A percentile compares a stretch with the other conserved stretches of the same genome.
phyloP scores from a whole-genome alignment of 2,888 invertebrate genomes.

The Pimpla rufipes region DNA sequence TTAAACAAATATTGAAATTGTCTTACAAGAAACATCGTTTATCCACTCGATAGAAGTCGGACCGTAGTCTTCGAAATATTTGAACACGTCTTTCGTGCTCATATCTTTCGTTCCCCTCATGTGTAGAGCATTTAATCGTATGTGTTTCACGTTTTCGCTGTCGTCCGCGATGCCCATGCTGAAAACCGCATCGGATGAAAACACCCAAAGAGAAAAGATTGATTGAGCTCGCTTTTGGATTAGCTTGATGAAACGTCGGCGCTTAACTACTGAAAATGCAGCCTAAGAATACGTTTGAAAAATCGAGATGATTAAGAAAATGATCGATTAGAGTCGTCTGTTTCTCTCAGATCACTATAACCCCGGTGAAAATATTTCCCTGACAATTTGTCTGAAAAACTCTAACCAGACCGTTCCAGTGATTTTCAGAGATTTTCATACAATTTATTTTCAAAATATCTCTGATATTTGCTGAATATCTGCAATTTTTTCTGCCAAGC shows the following conservation, averaged over 20 bases:
- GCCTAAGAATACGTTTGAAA: no score
- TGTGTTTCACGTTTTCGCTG: constrained; percentile 87
- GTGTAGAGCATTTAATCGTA: constrained; percentile 91
- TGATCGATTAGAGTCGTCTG: no score
- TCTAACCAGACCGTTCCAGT: no score
- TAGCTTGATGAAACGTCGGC: background rate
- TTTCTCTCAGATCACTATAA: no score
- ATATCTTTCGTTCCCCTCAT: constrained; percentile 91
- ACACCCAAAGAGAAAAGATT: background rate
- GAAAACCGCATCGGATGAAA: constrained; percentile 66
- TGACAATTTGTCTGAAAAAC: no score
- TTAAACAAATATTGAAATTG: constrained; percentile 19
- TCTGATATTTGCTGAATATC: no score
- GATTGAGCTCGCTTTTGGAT: background rate
- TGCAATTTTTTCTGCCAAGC: no score
- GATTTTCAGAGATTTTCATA: no score
- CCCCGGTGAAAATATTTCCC: no score
- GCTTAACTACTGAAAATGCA: no score
- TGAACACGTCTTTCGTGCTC: constrained; percentile 92
- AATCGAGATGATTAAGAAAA: no score
- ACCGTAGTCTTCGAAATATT: constrained; percentile 91
- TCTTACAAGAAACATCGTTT: constrained; percentile 91
- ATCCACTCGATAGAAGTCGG: constrained; percentile 94
- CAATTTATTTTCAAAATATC: no score
- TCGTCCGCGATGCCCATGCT: constrained; percentile 88